A percentile compares a stretch with the other conserved stretches of the same genome.
phyloP scores from a whole-genome alignment of 1,140 invertebrate genomes.

The Dinothrombium tinctorium region DNA sequence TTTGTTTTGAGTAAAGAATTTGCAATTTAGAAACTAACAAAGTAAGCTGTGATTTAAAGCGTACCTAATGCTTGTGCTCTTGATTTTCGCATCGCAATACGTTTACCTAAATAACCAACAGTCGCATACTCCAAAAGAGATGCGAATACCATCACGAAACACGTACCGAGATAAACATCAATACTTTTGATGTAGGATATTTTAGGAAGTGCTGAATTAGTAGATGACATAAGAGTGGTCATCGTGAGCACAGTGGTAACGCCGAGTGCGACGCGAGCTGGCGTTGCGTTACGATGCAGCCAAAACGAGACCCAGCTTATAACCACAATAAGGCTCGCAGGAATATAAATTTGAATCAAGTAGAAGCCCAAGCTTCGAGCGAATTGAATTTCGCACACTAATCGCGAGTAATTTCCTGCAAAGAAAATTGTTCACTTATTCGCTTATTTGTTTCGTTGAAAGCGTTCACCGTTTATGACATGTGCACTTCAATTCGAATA shows the following conservation, averaged over 20 bases:
- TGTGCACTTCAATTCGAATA: too few relatives aligned
- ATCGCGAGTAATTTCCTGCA: constrained; percentile 83
- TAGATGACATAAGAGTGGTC: constrained; percentile 27
- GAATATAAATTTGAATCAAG: constrained; percentile 97
- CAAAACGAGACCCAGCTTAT: constrained; percentile 96
- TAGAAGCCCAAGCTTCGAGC: constrained; percentile 96
- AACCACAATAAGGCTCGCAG: constrained; percentile 91
- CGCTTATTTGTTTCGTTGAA: too few relatives aligned
- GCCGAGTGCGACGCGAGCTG: constrained; percentile 84
- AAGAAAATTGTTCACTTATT: too few relatives aligned
- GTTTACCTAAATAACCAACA: constrained; percentile 79
- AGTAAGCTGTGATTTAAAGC: too few relatives aligned
- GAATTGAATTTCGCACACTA: constrained; percentile 93
- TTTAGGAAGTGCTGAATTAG: constrained; percentile 26
- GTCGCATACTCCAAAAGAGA: constrained; percentile 45
- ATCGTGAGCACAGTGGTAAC: constrained; percentile 28
- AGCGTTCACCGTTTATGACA: too few relatives aligned
- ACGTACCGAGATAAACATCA: constrained; percentile 66
- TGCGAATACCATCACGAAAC: constrained; percentile 22
- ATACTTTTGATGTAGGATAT: constrained; percentile 34
- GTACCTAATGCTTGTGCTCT: too few relatives aligned
- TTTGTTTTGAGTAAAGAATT: too few relatives aligned
- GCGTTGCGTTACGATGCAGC: constrained; percentile 81
- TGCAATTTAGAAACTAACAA: too few relatives aligned
- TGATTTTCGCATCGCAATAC: constrained; percentile 81